Evolutionary conservation across 2,888 invertebrate genomes (phyloP), one percentile per base, ranked within the genome.

Genomic region (Tuberolachnus salignus): DNA sequence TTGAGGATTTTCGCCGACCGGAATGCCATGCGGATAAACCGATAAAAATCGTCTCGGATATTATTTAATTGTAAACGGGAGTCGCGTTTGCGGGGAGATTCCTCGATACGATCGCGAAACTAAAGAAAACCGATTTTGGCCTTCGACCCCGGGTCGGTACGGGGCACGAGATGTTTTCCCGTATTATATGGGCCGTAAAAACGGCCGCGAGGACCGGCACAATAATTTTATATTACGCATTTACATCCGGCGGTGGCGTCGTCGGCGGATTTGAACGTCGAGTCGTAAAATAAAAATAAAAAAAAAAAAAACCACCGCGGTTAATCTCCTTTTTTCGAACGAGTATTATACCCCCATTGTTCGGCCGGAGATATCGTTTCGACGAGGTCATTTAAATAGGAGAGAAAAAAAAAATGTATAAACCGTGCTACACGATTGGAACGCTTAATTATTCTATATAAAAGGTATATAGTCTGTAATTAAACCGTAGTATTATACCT

Each of bases 131-230:
- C 1, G 57, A 57, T 11, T 11, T 44, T 21, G 13, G 23, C 23
- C 26, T 49, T 72, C 19, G 57, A 23, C 23, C 26, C 59, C 46
- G 59, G 46, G 23, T 26, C 72, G 19, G 16, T 23, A 1, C 44
- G 63, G n/a, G n/a, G n/a, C n/a, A 44, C 21, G 23, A 26, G 26
- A 71, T 46, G 49, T 46, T 61, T 61, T 61, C 49, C 14, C 61
- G 19, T 72, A 61, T 59, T 72, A 61, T 72, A 72, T 49, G 46
- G 61, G 1, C 61, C 19, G 61, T 72, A 61, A 72, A 72, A 61
- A 44, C 16, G 16, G n/a, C 13, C 46, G 49, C 34, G 26, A 3
- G 10, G 6, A 9, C 6, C 49, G 61, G 1, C 11, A 26, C n/a
- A 21, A 64, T 10, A 14, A 59, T 63, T 13, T 6, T 21, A n/a